Conservation (phyloP, 2,888 invertebrate genomes). For the Nephrocerus scutellatus region DNA sequence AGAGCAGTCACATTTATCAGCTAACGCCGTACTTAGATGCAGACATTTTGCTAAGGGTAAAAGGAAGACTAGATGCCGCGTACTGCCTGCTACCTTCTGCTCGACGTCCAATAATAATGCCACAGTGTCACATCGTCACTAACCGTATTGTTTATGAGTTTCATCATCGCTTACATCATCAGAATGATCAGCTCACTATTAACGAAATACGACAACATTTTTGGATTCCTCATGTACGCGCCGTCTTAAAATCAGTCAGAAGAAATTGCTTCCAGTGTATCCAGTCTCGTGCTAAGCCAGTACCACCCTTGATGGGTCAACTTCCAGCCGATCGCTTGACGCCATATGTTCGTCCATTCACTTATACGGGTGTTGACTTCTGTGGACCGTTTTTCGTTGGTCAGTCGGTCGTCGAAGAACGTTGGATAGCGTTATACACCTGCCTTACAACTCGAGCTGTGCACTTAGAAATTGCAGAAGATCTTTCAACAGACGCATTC, state of each 20-base stretch:
- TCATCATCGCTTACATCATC: slow-evolving; percentile 5
- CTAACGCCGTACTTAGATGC: slow-evolving; percentile 13
- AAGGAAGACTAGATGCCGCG: slow-evolving; percentile 5
- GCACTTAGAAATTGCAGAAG: slow-evolving; percentile 7
- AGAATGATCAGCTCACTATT: slow-evolving; percentile 9
- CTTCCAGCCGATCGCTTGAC: slow-evolving; percentile 3
- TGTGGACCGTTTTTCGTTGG: slow-evolving; percentile 19
- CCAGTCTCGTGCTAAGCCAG: background rate
- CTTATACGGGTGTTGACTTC: slow-evolving; percentile 22
- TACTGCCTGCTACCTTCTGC: slow-evolving; percentile 4
- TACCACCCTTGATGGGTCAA: background rate
- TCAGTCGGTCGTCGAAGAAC: slow-evolving; percentile 10
- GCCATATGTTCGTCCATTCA: slow-evolving; percentile 14
- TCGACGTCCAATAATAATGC: slow-evolving; percentile 4
- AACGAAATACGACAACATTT: slow-evolving; percentile 11
- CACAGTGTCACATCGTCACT: slow-evolving; percentile 1
- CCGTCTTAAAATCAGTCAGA: slow-evolving; percentile 3
- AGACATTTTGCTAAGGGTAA: background rate
- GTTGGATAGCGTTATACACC: slow-evolving; percentile 14
- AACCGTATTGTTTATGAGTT: background rate
- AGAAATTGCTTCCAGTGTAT: background rate
- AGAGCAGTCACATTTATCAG: slow-evolving; percentile 2
- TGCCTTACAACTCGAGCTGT: slow-evolving; percentile 14
- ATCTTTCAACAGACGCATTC: slow-evolving; percentile 8
- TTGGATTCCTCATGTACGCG: slow-evolving; percentile 4